These are phyloP conservation scores for Aphidius gifuensis DNA, from an alignment of 1,140 invertebrate genomes.

Conservation along the genomic window DNA sequence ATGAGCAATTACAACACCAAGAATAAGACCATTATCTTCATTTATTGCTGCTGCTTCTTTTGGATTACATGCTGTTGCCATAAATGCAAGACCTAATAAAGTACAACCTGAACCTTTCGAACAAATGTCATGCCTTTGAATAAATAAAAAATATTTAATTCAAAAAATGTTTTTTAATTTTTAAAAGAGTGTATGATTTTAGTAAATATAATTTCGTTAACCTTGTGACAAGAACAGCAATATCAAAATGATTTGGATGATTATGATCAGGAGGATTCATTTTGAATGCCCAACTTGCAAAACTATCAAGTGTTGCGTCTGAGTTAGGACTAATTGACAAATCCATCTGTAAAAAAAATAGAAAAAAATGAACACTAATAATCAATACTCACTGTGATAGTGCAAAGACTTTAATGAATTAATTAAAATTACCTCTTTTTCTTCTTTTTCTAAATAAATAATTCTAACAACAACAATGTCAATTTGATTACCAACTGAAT, in stretches of 20 bases:
- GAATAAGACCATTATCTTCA: conserved; percentile 65
- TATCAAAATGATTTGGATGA: conserved; percentile 72
- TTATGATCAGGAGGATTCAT: conserved; percentile 65
- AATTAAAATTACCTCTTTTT: conserved; percentile 47
- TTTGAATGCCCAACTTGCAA: conserved; percentile 67
- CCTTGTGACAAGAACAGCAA: conserved; percentile 72
- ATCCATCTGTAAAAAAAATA: conserved; percentile 44
- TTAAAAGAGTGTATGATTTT: not conserved
- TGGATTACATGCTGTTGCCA: conserved; percentile 64
- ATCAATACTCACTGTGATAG: no score
- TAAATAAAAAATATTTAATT: conserved; percentile 12
- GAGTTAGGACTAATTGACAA: conserved; percentile 59
- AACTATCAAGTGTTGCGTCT: conserved; percentile 63
- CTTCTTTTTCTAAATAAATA: conserved; percentile 56
- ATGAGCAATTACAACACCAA: conserved; percentile 68
- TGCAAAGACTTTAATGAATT: not conserved
- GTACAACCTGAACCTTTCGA: conserved; percentile 59
- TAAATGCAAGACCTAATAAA: conserved; percentile 65
- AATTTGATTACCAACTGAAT: conserved; percentile 64
- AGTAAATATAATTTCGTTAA: conserved; percentile 37
- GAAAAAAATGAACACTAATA: no score
- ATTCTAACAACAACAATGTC: conserved; percentile 67
- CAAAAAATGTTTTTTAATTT: not conserved
- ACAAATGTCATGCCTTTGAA: conserved; percentile 61
- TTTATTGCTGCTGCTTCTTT: conserved; percentile 65